A percentile compares a stretch with the other conserved stretches of the same genome.
Evolutionary conservation across 2,888 invertebrate genomes (phyloP).

Genomic region (Scaptomyza parva): DNA sequence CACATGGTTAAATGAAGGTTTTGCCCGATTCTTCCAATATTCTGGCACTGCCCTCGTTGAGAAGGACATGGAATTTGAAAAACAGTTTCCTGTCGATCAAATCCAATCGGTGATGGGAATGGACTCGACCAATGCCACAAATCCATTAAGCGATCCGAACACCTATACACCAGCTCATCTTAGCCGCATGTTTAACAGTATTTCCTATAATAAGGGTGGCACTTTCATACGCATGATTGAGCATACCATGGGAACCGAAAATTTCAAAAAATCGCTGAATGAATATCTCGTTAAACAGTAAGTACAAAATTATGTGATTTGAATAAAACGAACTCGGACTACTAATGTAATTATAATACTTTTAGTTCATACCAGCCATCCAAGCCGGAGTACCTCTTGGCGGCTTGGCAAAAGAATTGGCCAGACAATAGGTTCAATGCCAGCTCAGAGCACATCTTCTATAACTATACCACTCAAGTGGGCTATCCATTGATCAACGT

Average conservation of each 20-base stretch:
- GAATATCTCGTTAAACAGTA: constrained; percentile 85
- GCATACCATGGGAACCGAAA: constrained; percentile 86
- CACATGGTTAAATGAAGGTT: constrained; percentile 89
- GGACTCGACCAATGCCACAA: constrained; percentile 87
- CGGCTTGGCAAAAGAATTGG: constrained; percentile 83
- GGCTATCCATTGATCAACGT: constrained; percentile 89
- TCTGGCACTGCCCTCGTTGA: constrained; percentile 86
- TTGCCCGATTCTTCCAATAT: constrained; percentile 91
- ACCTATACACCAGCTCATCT: constrained; percentile 87
- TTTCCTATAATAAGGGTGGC: constrained; percentile 90
- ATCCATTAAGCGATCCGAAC: constrained; percentile 87
- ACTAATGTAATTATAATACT: neutral
- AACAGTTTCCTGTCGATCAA: constrained; percentile 90
- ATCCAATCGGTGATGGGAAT: constrained; percentile 87
- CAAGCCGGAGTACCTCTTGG: constrained; percentile 86
- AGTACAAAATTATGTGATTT: constrained; percentile 35
- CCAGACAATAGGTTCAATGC: constrained; percentile 68
- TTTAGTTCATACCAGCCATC: constrained; percentile 80
- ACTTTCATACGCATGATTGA: constrained; percentile 89
- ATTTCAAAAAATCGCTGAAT: constrained; percentile 86
- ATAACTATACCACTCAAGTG: constrained; percentile 88
- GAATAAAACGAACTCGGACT: neutral
- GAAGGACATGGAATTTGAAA: constrained; percentile 87
- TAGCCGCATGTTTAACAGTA: constrained; percentile 87
- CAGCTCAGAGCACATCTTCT: constrained; percentile 77